phyloP scores from a whole-genome alignment of 2,888 invertebrate species.

The Andrena marginata region DNA sequence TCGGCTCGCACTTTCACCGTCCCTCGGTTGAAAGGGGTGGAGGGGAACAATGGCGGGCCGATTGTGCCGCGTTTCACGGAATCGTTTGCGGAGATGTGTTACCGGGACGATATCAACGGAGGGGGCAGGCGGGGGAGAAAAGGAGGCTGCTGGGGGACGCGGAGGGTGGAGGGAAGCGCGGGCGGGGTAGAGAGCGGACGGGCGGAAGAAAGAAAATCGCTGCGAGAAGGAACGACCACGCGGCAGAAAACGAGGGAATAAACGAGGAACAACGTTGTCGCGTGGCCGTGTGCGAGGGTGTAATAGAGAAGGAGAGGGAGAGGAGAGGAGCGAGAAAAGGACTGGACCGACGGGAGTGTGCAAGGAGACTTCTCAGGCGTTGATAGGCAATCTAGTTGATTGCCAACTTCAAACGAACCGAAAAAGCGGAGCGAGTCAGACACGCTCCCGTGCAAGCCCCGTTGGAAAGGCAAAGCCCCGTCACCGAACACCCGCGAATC shows the following conservation, averaged over 20 bases:
- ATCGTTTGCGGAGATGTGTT: constrained; percentile 68
- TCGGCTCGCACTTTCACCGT: constrained; percentile 23
- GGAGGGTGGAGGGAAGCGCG: constrained; percentile 34
- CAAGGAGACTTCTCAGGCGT: constrained; percentile 77
- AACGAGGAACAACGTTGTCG: constrained; percentile 58
- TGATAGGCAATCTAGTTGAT: constrained; percentile 85
- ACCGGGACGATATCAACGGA: constrained; percentile 41
- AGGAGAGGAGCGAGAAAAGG: constrained; percentile 53
- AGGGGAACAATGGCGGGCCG: constrained; percentile 67
- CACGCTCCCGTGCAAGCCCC: constrained; percentile 63
- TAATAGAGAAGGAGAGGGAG: constrained; percentile 48
- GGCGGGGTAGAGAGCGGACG: constrained; percentile 18
- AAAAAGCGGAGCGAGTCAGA: constrained; percentile 66
- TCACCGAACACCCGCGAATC: constrained; percentile 55
- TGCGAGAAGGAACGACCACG: constrained; percentile 42
- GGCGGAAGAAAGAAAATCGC: constrained; percentile 37
- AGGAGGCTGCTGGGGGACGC: constrained; percentile 16
- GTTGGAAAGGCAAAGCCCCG: constrained; percentile 61
- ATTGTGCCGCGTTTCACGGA: constrained; percentile 75
- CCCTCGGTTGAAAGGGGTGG: constrained; percentile 41
- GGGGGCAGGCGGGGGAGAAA: not conserved
- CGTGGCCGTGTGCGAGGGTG: constrained; percentile 56
- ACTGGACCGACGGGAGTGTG: constrained; percentile 66
- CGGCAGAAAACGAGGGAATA: constrained; percentile 25
- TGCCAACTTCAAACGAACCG: constrained; percentile 84